phyloP scores from a whole-genome alignment of 1,140 invertebrate genomes.

The Drosophila grimshawi region DNA sequence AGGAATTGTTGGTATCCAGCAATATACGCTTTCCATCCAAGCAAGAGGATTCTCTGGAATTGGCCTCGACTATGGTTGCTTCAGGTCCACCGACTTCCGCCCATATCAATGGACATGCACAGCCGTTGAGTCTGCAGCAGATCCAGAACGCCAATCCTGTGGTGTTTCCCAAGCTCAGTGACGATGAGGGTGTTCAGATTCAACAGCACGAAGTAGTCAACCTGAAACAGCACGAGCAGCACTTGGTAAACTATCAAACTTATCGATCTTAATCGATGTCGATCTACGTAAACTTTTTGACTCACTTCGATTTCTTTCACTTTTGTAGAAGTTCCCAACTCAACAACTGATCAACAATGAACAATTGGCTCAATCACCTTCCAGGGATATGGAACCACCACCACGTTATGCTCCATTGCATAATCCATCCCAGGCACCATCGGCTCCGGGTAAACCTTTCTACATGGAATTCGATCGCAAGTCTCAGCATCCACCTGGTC shows the following conservation, averaged over 20 bases:
- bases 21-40: conserved; percentile 80
- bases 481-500: conserved; percentile 66
- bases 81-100: conserved; percentile 49
- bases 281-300: neutral
- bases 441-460: conserved; percentile 69
- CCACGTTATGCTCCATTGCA: conserved; percentile 64
- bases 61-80: conserved; percentile 36
- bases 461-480: conserved; percentile 83
- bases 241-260: conserved; percentile 53
- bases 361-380: conserved; percentile 33
- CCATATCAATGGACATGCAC: conserved; percentile 78
- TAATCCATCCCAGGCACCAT: conserved; percentile 15
- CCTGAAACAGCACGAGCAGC: conserved; percentile 70
- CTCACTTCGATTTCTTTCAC: neutral
- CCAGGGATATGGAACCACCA: conserved; percentile 74
- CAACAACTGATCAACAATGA: conserved; percentile 45
- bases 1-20: conserved; percentile 75
- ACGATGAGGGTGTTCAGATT: conserved; percentile 69
- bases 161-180: conserved; percentile 71
- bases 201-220: conserved; percentile 80
- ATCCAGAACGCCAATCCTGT: conserved; percentile 73
- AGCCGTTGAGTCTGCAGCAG: conserved; percentile 76
- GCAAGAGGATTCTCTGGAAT: conserved; percentile 60
- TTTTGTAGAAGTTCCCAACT: conserved; percentile 66
- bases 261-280: neutral